Conservation (phyloP, 2,888 invertebrate species). For the Tholera decimalis region DNA sequence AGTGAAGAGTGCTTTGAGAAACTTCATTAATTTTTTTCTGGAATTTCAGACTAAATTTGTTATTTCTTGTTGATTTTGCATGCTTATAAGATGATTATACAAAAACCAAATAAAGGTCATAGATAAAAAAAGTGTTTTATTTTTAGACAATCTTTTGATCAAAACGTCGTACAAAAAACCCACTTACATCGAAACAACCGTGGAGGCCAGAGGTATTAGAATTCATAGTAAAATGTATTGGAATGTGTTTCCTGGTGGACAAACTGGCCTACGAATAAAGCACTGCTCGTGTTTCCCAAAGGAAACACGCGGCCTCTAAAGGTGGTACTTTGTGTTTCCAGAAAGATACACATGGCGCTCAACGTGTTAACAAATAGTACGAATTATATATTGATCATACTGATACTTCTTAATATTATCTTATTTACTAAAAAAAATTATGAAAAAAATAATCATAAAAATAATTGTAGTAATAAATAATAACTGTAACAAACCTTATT, state of each 20-base stretch:
- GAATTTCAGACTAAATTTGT: too few species aligned
- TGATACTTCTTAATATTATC: too few species aligned
- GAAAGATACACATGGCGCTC: not conserved
- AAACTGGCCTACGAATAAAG: not conserved
- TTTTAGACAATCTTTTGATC: not conserved
- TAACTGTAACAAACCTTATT: too few species aligned
- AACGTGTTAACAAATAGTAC: too few species aligned
- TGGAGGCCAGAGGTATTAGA: not conserved
- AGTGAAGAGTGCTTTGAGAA: too few species aligned
- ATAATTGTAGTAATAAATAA: too few species aligned
- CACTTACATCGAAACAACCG: not conserved
- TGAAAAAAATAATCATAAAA: too few species aligned
- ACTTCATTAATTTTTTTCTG: too few species aligned
- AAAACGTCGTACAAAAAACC: not conserved
- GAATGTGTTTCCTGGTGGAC: not conserved
- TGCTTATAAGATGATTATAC: too few species aligned
- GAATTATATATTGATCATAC: too few species aligned
- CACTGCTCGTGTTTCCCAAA: not conserved
- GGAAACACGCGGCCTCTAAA: not conserved
- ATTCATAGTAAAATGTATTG: not conserved
- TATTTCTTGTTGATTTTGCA: too few species aligned
- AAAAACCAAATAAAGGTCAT: not conserved
- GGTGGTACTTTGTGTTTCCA: not conserved
- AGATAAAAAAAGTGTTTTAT: not conserved
- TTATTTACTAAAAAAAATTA: too few species aligned